A percentile compares a stretch with the other conserved stretches of the same genome.
Evolutionary conservation across 2,888 invertebrate genomes (phyloP).

Genomic region (Cataglyphis rosenhaueri): DNA sequence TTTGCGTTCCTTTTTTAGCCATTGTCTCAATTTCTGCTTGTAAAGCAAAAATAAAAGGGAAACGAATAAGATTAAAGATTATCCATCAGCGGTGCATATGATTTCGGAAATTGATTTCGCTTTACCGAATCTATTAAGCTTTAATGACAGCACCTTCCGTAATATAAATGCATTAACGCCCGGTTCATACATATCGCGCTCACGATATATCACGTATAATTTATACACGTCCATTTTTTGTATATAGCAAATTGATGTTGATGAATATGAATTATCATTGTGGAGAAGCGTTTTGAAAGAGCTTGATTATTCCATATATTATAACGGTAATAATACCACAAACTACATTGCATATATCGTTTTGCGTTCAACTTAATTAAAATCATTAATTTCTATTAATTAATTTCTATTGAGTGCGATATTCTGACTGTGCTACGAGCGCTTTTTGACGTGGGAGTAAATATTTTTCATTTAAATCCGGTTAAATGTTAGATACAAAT

Average conservation of each 20-base stretch:
- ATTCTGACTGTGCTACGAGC: neutral
- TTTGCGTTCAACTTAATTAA: constrained; percentile 35
- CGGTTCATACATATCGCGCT: constrained; percentile 19
- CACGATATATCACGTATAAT: constrained; percentile 26
- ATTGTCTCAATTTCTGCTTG: neutral
- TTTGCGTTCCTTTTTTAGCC: neutral
- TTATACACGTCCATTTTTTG: constrained; percentile 37
- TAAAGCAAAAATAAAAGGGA: constrained; percentile 25
- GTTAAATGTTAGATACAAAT: neutral
- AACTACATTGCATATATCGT: neutral
- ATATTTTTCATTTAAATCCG: constrained; percentile 17
- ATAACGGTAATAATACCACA: constrained; percentile 22
- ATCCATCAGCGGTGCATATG: constrained; percentile 15
- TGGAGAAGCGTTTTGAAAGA: constrained; percentile 46
- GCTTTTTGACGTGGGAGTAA: neutral
- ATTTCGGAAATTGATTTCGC: constrained; percentile 45
- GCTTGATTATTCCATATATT: constrained; percentile 29
- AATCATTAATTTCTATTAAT: constrained; percentile 46
- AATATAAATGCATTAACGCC: constrained; percentile 50
- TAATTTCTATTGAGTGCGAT: constrained; percentile 37
- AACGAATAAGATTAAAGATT: constrained; percentile 39
- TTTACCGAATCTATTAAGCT: constrained; percentile 50
- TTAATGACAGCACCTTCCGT: constrained; percentile 44
- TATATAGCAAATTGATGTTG: constrained; percentile 46
- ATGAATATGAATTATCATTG: constrained; percentile 48